These are phyloP conservation scores for Xestia rhomboidea DNA, from an alignment of 2,888 invertebrate genomes.

Conservation along the genomic window DNA sequence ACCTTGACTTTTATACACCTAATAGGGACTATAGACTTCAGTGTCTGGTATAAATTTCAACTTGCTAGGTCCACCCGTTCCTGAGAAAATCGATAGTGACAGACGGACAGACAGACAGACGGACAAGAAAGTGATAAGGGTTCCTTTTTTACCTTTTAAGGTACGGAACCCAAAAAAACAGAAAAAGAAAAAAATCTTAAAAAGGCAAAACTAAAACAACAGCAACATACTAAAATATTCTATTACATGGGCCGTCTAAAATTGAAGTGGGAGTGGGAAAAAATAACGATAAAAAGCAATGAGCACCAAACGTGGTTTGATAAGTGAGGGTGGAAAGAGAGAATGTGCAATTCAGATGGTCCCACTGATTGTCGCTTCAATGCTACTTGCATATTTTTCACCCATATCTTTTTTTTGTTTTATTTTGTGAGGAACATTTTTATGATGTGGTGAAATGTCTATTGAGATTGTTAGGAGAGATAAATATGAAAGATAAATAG, in stretches of 20 bases:
- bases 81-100: no score
- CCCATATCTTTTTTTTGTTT: conserved; percentile 26
- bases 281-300: conserved; percentile 56
- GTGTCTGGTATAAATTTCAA: no score
- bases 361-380: conserved; percentile 41
- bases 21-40: no score
- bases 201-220: conserved; percentile 20
- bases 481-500: neutral
- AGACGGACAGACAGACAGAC: no score
- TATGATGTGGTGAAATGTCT: conserved; percentile 13
- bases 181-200: conserved; percentile 1
- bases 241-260: conserved; percentile 44
- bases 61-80: no score
- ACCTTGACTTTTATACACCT: no score
- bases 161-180: no score
- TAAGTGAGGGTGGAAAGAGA: conserved; percentile 45
- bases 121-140: no score
- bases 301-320: conserved; percentile 46
- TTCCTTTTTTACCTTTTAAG: no score
- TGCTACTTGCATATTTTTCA: conserved; percentile 39
- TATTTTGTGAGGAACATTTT: conserved; percentile 20
- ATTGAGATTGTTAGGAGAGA: neutral
- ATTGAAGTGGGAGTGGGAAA: conserved; percentile 40
- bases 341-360: conserved; percentile 55
- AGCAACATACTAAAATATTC: conserved; percentile 48